Percentiles rank a stretch among this genome's conserved stretches.
phyloP scores from a whole-genome alignment of 2,797 vertebrate genomes.

The Hapalemur alaotrensis region DNA sequence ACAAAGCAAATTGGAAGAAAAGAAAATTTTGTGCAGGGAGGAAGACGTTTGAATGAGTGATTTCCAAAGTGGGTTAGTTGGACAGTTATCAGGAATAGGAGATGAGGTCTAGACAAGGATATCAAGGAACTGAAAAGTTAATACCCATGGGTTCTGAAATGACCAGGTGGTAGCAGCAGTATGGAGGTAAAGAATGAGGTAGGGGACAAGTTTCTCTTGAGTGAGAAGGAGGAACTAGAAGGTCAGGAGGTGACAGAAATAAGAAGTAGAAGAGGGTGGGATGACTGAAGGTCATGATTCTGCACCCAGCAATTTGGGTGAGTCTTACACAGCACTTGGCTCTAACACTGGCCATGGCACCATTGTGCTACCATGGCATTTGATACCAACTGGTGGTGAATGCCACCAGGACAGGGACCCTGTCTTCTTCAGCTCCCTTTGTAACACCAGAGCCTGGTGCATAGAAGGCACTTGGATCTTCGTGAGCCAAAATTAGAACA shows the following conservation, averaged over 20 bases:
- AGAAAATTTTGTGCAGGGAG: background rate
- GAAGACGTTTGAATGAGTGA: background rate
- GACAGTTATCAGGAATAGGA: background rate
- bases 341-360: accelerated
- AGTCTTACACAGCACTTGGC: background rate
- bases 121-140: background rate
- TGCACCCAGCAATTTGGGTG: background rate
- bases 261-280: background rate
- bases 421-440: background rate
- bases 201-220: background rate
- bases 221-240: background rate
- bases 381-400: background rate
- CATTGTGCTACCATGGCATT: no score
- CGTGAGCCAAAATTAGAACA: background rate
- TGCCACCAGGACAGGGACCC: no score
- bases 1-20: background rate
- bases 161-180: no score
- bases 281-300: background rate
- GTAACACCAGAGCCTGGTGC: background rate
- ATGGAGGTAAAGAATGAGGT: background rate
- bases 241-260: no score
- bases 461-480: background rate
- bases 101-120: background rate
- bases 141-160: background rate
- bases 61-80: background rate